phyloP scores from a whole-genome alignment of 2,797 vertebrate species.

The Xenops minutus region DNA sequence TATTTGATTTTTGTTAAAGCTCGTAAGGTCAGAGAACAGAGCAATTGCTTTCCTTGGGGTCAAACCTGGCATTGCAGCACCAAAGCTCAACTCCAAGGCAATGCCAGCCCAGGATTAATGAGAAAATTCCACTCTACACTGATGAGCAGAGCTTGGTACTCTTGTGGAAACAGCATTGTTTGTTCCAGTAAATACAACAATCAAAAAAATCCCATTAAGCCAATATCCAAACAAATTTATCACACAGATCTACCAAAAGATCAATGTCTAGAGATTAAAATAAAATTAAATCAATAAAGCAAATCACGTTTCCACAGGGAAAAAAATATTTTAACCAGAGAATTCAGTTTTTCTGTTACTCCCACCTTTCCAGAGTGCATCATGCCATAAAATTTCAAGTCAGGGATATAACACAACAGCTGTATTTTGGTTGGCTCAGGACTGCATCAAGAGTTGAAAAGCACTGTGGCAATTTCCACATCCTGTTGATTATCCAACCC shows the following conservation, averaged over 20 bases:
- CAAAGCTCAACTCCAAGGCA: neutral
- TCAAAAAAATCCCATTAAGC: neutral
- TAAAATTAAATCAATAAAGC: neutral
- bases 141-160: neutral
- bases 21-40: fast-evolving
- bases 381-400: neutral
- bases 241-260: neutral
- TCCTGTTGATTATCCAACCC: neutral
- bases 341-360: fast-evolving
- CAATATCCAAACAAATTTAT: neutral
- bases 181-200: neutral
- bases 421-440: neutral
- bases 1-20: neutral
- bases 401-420: neutral
- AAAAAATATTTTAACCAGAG: neutral
- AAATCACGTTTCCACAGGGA: neutral
- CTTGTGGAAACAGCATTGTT: neutral
- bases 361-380: neutral
- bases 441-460: neutral
- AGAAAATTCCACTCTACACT: neutral
- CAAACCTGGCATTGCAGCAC: neutral
- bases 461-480: neutral
- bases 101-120: neutral
- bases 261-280: neutral
- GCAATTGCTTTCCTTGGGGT: neutral